Evolutionary conservation across 1,140 invertebrate species (phyloP), one percentile per base, ranked within the genome.

Genomic region (Latrodectus geometricus): DNA sequence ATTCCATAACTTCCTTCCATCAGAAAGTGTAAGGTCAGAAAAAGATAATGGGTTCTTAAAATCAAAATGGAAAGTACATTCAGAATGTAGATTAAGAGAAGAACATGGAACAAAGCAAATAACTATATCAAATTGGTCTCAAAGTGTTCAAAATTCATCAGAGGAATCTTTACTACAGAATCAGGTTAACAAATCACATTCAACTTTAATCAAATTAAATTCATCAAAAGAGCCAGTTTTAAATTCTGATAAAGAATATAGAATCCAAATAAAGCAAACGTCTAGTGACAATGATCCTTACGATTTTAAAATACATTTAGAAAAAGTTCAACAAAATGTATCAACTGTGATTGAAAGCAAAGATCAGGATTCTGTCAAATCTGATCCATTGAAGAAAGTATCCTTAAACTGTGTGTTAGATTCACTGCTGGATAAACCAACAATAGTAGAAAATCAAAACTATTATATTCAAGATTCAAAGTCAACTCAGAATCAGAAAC

Each of bases 1-100:
- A 89, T 96, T 96, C 89, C 95, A 96, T 88, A 95, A 96, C n/a
- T 88, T 88, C 79, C 48, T 88, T 9, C 88, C 88, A 49, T 87
- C 88, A 21, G 87, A 88, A 70, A 88, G 87, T 78, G 75, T 88
- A 14, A 88, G 82, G 14, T 88, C 87, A 17, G 87, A 88, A 77
- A 88, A 83, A n/a, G 87, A 86, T 14, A 77, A 80, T 54, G 72
- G 66, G n/a, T 76, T 52, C 12, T n/a, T 78, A 2, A 86, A 56
- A 68, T 72, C 72, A 21, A 84, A 81, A 15, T 87, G 88, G 88
- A 87, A 83, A 70, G 80, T 87, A 8, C 88, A 87, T 66, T 80
- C 88, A 48, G 88, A 88, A 76, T 88, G 84, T 66, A 61, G 87
- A 79, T 81, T 89, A 69, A 70, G 77, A n/a, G 89, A 89, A 83